Evolutionary conservation across 2,888 invertebrate genomes (phyloP).

Genomic region (Acleris holmiana): DNA sequence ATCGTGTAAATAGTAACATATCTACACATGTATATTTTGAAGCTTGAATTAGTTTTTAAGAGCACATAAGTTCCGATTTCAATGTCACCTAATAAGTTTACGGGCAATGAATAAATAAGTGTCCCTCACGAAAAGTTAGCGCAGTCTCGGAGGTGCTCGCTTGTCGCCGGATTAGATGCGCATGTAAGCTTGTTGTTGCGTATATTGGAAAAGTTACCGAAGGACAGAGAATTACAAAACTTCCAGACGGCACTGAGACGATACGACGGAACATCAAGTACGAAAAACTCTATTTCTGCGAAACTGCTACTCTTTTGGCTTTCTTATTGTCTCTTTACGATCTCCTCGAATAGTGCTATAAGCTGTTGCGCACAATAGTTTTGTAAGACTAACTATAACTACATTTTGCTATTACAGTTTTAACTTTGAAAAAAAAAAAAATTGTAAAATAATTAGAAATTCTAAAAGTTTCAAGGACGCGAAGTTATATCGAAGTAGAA

Average conservation of each 20-base stretch:
- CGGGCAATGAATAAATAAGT: conserved; percentile 52
- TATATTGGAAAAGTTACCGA: conserved; percentile 72
- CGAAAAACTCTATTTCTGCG: conserved; percentile 31
- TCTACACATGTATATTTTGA: too few species aligned
- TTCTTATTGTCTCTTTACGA: conserved; percentile 25
- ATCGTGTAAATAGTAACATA: too few species aligned
- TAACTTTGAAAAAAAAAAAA: conserved; percentile 54
- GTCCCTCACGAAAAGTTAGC: conserved; percentile 52
- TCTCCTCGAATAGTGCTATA: conserved; percentile 6
- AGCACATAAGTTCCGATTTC: neutral
- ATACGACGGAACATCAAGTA: conserved; percentile 52
- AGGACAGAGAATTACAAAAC: conserved; percentile 74
- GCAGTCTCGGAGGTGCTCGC: conserved; percentile 48
- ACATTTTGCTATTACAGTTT: neutral
- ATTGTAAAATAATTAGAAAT: conserved; percentile 66
- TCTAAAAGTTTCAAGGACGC: conserved; percentile 52
- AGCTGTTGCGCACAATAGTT: too few species aligned
- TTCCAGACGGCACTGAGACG: conserved; percentile 58
- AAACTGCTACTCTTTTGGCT: conserved; percentile 24
- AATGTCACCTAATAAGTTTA: conserved; percentile 13
- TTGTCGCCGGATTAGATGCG: conserved; percentile 59
- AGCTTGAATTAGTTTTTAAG: too few species aligned
- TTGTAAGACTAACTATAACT: too few species aligned
- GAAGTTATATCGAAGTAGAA: conserved; percentile 61
- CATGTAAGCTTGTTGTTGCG: conserved; percentile 68